phyloP scores from a whole-genome alignment of 2,888 invertebrate species.

The Falcaria lacertinaria region DNA sequence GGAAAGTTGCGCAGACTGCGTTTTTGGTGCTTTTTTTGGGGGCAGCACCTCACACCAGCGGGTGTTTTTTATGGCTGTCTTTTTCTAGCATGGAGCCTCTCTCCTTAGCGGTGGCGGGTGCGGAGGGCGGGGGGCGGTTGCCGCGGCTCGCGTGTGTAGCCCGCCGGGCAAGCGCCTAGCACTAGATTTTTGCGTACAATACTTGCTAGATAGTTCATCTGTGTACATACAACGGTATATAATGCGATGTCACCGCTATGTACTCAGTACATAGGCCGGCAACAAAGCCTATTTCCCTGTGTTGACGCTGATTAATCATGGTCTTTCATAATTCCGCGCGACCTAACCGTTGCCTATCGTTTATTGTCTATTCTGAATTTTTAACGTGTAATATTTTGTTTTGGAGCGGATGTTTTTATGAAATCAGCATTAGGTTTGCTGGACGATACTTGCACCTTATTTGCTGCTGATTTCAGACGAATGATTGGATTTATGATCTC shows the following conservation, averaged over 20 bases:
- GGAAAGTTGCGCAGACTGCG: constrained; percentile 81
- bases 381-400: constrained; percentile 15
- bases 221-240: constrained; percentile 57
- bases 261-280: constrained; percentile 62
- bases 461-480: too few species aligned
- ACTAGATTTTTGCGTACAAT: constrained; percentile 75
- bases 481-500: too few species aligned
- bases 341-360: constrained; percentile 15
- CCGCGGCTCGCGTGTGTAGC: constrained; percentile 31
- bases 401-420: constrained; percentile 3
- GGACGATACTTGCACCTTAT: too few species aligned
- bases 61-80: constrained; percentile 76
- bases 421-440: not conserved
- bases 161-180: constrained; percentile 60
- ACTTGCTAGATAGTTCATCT: constrained; percentile 71
- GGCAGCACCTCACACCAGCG: constrained; percentile 76
- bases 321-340: constrained; percentile 52
- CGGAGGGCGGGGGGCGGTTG: constrained; percentile 29
- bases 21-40: constrained; percentile 81
- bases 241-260: constrained; percentile 73
- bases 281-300: constrained; percentile 61
- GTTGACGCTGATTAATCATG: constrained; percentile 71
- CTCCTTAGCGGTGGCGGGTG: constrained; percentile 41
- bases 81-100: constrained; percentile 70
- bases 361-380: constrained; percentile 26